Percentiles rank a stretch among this genome's conserved stretches.
These are phyloP conservation scores for Dicrostonyx torquatus DNA, from an alignment of 2,797 vertebrate species.

Conservation along the genomic window DNA sequence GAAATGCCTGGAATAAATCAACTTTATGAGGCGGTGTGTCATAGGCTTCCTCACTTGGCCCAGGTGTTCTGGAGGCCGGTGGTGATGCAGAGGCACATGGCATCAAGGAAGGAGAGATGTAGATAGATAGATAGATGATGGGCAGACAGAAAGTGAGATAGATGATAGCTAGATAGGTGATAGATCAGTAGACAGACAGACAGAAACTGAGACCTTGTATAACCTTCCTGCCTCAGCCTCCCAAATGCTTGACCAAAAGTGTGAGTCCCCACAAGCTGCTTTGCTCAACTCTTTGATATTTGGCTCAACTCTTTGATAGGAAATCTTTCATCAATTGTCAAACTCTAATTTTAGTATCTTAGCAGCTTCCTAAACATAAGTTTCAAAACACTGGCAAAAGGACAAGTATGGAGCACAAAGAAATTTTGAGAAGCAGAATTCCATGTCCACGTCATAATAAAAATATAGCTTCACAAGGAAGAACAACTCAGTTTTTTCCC, in stretches of 20 bases:
- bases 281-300: too few species aligned
- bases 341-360: slow-evolving; percentile 85
- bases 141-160: too few species aligned
- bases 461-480: slow-evolving; percentile 88
- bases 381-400: slow-evolving; percentile 95
- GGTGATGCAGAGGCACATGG: neutral
- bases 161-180: neutral
- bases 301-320: neutral
- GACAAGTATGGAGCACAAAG: slow-evolving; percentile 93
- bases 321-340: neutral
- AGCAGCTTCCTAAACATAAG: slow-evolving; percentile 94
- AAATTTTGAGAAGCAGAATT: slow-evolving; percentile 93
- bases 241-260: neutral
- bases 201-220: neutral
- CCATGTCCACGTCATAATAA: slow-evolving; percentile 94
- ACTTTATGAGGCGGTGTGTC: neutral
- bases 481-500: slow-evolving; percentile 91
- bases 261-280: neutral
- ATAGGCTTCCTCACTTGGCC: neutral
- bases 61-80: neutral
- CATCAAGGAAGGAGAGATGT: neutral
- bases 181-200: neutral
- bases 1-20: neutral
- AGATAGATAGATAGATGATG: neutral
- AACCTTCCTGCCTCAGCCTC: neutral